Percentiles rank a stretch among this genome's conserved stretches.
phyloP scores from a whole-genome alignment of 2,113 vertebrate genomes.

The Ophthalmolycus amberensis region DNA sequence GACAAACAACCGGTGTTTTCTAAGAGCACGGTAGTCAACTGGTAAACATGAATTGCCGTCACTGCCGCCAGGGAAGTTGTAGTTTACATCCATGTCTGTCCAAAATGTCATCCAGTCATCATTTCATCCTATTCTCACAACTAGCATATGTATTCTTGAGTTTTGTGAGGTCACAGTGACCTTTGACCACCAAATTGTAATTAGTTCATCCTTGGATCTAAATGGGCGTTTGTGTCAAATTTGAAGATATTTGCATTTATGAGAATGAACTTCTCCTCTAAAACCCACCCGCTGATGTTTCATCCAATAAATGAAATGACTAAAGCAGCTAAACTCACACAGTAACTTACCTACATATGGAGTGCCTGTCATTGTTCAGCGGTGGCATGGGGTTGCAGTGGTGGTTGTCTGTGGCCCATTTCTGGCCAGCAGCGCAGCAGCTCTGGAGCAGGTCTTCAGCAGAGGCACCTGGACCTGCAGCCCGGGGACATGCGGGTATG shows the following conservation, averaged over 20 bases:
- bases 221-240: not conserved
- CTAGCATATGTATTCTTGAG: not conserved
- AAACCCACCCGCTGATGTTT: not conserved
- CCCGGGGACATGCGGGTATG: slow-evolving; percentile 39
- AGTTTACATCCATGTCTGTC: not conserved
- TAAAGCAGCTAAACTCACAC: not conserved
- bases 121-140: not conserved
- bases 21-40: not conserved
- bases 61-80: not conserved
- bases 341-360: slow-evolving; percentile 87
- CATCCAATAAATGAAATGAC: not conserved
- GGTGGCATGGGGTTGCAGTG: slow-evolving; percentile 87
- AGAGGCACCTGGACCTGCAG: slow-evolving; percentile 38
- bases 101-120: not conserved
- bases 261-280: too few species aligned
- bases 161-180: not conserved
- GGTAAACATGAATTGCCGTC: not conserved
- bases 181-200: not conserved
- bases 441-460: slow-evolving; percentile 84
- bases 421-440: slow-evolving; percentile 90
- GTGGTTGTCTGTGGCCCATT: slow-evolving; percentile 87
- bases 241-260: not conserved
- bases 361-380: slow-evolving; percentile 72
- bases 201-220: not conserved
- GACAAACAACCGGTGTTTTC: not conserved